Conservation (phyloP, 1,140 invertebrate species). For the Saccostrea glomerata region DNA sequence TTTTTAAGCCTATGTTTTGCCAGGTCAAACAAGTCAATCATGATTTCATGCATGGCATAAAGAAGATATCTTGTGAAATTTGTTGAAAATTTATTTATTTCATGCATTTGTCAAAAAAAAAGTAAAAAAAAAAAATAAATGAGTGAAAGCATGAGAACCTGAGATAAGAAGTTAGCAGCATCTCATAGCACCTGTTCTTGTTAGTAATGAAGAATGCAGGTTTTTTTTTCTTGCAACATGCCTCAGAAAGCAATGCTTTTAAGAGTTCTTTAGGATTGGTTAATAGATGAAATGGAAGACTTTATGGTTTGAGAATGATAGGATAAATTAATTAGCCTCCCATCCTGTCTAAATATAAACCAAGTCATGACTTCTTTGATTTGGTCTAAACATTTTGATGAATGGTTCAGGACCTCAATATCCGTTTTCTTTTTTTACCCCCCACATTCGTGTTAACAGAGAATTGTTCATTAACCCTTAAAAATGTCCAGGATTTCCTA, state of each 20-base stretch:
- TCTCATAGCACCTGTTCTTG: not conserved
- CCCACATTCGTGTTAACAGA: not conserved
- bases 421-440: not conserved
- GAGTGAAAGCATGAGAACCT: not conserved
- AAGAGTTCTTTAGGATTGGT: not conserved
- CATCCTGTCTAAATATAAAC: slow-evolving; percentile 8
- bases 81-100: slow-evolving; percentile 5
- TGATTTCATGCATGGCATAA: not conserved
- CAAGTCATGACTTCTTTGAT: not conserved
- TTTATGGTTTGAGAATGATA: not conserved
- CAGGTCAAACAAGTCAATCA: not conserved
- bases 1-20: not conserved
- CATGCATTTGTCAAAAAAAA: not conserved
- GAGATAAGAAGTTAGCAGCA: not conserved
- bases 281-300: not conserved
- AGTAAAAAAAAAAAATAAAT: not conserved
- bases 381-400: not conserved
- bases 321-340: not conserved
- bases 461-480: not conserved
- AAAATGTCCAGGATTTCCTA: not conserved
- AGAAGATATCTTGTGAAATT: not conserved
- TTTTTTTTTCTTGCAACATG: not conserved
- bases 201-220: slow-evolving; percentile 1
- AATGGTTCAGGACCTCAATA: not conserved
- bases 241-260: not conserved